These are phyloP conservation scores for Scarus forsteni DNA, from an alignment of 2,797 vertebrate species.

Conservation along the genomic window DNA sequence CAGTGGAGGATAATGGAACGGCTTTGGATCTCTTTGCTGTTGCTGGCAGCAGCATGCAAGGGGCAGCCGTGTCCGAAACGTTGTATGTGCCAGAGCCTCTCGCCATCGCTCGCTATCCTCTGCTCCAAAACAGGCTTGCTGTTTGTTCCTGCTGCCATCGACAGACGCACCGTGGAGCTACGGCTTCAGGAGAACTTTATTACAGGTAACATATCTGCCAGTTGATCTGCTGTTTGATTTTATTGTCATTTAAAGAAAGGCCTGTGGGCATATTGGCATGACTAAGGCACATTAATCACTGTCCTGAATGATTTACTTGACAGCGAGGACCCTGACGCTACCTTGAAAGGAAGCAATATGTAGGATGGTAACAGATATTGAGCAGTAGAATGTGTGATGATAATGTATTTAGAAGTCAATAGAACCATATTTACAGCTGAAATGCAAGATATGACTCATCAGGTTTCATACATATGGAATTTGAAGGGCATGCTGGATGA, in stretches of 20 bases:
- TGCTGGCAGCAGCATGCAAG: constrained; percentile 84
- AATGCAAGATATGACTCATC: background rate
- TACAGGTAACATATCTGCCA: constrained; percentile 69
- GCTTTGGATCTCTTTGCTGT: constrained; percentile 87
- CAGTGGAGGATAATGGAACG: constrained; percentile 86
- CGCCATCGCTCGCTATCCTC: constrained; percentile 91
- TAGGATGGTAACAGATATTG: background rate
- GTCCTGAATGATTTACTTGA: too few species aligned
- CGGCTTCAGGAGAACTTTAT: constrained; percentile 93
- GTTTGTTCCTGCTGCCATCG: constrained; percentile 90
- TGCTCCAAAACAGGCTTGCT: constrained; percentile 92
- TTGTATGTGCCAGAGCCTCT: constrained; percentile 92
- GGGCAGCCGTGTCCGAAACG: constrained; percentile 91
- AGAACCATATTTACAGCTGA: background rate
- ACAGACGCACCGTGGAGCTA: constrained; percentile 90
- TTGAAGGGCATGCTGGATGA: background rate
- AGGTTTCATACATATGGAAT: background rate
- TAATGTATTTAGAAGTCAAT: background rate
- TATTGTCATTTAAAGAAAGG: background rate
- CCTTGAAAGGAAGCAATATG: too few species aligned
- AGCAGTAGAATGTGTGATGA: background rate
- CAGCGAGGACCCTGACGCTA: too few species aligned
- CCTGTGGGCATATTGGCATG: background rate
- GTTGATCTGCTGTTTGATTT: background rate
- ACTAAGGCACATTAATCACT: background rate